Evolutionary conservation across 2,113 vertebrate species (phyloP), one percentile per base, ranked within the genome.

Genomic region (Semicossyphus pulcher): DNA sequence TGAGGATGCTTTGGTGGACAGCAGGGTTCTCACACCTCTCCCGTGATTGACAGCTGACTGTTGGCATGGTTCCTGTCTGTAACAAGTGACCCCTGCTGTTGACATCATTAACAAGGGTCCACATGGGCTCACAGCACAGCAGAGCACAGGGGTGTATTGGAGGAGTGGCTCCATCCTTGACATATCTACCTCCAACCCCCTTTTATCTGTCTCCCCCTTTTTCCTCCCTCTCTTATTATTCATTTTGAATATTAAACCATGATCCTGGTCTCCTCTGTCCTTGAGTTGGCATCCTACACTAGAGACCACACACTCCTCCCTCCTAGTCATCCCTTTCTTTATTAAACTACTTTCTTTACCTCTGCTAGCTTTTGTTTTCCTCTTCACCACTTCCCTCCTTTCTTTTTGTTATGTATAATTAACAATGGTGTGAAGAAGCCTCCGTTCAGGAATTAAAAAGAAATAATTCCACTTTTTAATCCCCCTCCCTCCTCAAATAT

Each of bases 401-500:
- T 84, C 84, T 85, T 83, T 76, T 81, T 83, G 83, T 86, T 72
- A 76, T 87, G 85, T 92, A 80, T 93, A 90, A 92, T 94, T 92
- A 92, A 89, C 83, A 90, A 65, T 86, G 68, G 78, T 85, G 83
- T 86, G 79, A 92, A 86, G 86, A 90, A 81, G 81, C 87, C 86
- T 84, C 81, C 87, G 48, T 91, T 93, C 84, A 93, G 86, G 92
- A 92, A 92, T 93, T 91, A 91, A 91, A 87, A 85, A 91, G 81
- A 93, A 91, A 93, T 92, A 93, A 94, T 92, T 93, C 86, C 76
- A 85, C 81, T 91, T 93, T 90, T 91, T 90, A 91, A 91, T 93
- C 92, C 92, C 77, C 80, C 86, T 67, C 81, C 76, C 80, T 48
- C 59, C 78, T 84, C 86, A 89, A 87, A 88, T 91, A 88, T 94